Conservation (phyloP, 2,113 vertebrate species). For the Marcusenius ussheri region DNA sequence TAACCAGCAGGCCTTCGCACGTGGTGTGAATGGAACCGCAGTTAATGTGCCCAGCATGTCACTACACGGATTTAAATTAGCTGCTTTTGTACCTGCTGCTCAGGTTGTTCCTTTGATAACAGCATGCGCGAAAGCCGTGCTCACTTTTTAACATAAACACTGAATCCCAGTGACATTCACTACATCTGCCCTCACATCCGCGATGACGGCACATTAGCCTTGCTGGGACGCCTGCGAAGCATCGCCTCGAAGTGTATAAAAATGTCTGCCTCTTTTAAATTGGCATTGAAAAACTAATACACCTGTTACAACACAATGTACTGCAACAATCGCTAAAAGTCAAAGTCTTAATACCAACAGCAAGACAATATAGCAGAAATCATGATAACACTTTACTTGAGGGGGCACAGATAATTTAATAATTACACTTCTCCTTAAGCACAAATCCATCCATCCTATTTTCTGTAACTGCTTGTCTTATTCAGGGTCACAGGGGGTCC, state of each 20-base stretch:
- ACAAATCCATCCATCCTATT: no score
- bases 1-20: not conserved
- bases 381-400: not conserved
- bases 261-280: not conserved
- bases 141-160: not conserved
- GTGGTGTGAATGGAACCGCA: not conserved
- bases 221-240: not conserved
- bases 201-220: not conserved
- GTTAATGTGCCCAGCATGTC: not conserved
- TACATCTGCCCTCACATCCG: not conserved
- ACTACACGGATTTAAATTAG: conserved; percentile 6
- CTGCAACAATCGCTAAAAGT: not conserved
- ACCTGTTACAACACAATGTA: not conserved
- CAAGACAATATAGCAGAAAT: not conserved
- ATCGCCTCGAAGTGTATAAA: not conserved
- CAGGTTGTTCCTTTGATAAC: not conserved
- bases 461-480: no score
- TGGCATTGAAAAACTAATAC: not conserved
- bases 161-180: not conserved
- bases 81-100: conserved; percentile 4
- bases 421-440: not conserved
- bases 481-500: no score
- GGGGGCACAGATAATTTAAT: not conserved
- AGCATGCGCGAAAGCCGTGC: not conserved
- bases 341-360: not conserved